These are phyloP conservation scores for Sussaba pulchella DNA, from an alignment of 2,888 invertebrate species.

Conservation along the genomic window DNA sequence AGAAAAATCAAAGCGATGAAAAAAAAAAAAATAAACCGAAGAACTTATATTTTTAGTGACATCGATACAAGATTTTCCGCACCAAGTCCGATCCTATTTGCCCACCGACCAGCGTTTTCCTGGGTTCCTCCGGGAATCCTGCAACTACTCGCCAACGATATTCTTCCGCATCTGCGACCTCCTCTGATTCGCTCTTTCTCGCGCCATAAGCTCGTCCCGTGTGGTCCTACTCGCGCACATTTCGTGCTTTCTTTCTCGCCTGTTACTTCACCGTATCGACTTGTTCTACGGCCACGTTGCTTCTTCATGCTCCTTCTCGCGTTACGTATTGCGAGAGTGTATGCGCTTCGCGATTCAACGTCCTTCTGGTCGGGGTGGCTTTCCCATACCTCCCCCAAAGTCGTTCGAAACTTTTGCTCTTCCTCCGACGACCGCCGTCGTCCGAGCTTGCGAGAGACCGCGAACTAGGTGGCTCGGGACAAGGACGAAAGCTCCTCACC, in stretches of 20 bases:
- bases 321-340: constrained; percentile 45
- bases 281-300: constrained; percentile 38
- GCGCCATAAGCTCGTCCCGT: constrained; percentile 8
- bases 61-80: too few species aligned
- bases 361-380: constrained; percentile 50
- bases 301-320: constrained; percentile 52
- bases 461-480: constrained; percentile 11
- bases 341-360: constrained; percentile 46
- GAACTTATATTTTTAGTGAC: too few species aligned
- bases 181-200: background rate
- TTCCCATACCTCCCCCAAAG: too few species aligned
- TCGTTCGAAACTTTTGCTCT: constrained; percentile 58
- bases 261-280: constrained; percentile 59
- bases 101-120: background rate
- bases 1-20: too few species aligned
- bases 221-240: constrained; percentile 36
- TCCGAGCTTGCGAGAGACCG: constrained; percentile 50
- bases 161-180: background rate
- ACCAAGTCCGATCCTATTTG: background rate
- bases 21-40: too few species aligned
- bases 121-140: background rate
- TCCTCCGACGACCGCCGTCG: constrained; percentile 10
- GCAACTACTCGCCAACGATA: constrained; percentile 3
- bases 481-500: constrained; percentile 51
- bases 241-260: constrained; percentile 25